phyloP scores from a whole-genome alignment of 2,888 invertebrate genomes.

The Tipula unca region DNA sequence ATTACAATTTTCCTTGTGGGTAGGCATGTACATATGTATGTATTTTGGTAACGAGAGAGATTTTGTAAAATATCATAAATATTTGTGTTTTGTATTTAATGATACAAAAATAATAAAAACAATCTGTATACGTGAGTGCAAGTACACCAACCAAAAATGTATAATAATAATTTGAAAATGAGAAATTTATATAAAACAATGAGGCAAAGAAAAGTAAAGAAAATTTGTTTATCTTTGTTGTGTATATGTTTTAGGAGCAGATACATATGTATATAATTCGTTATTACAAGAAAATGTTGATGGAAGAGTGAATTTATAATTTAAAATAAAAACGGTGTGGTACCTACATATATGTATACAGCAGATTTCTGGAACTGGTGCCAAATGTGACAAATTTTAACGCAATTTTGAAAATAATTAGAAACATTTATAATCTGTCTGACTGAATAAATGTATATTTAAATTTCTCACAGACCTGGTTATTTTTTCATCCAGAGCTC shows the following conservation, averaged over 20 bases:
- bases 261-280: background rate
- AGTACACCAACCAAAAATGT: background rate
- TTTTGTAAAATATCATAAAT: background rate
- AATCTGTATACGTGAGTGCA: background rate
- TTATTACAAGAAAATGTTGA: background rate
- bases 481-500: too few species aligned
- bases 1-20: background rate
- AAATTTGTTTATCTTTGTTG: background rate
- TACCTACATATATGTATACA: too few species aligned
- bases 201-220: background rate
- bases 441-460: too few species aligned
- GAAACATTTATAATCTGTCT: too few species aligned
- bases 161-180: background rate
- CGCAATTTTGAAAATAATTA: too few species aligned
- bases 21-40: background rate
- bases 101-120: background rate
- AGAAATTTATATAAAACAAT: background rate
- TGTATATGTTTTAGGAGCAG: background rate
- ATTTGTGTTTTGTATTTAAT: background rate
- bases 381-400: too few species aligned
- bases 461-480: too few species aligned
- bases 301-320: too few species aligned
- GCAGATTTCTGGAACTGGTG: too few species aligned
- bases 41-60: background rate
- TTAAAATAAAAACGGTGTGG: too few species aligned